Evolutionary conservation across 2,797 vertebrate genomes (phyloP).

Genomic region (Buphagus erythrorhynchus): DNA sequence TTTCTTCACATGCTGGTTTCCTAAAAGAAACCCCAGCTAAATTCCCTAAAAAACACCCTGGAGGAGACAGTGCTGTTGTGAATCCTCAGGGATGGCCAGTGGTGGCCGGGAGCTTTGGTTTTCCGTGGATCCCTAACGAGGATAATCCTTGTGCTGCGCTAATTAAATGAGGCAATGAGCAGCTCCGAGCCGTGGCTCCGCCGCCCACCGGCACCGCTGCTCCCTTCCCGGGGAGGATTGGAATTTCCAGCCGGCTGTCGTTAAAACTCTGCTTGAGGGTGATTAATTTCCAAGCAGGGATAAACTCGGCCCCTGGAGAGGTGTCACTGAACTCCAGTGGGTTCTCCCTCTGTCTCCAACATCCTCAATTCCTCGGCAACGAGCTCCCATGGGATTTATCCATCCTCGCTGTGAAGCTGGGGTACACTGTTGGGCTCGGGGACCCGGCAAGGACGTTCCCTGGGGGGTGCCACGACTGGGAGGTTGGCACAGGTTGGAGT

Average conservation of each 20-base stretch:
- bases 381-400: background rate
- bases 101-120: background rate
- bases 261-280: background rate
- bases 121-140: background rate
- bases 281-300: background rate
- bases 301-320: background rate
- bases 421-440: background rate
- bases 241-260: background rate
- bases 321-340: background rate
- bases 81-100: background rate
- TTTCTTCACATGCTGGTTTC: accelerated
- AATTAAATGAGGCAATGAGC: background rate
- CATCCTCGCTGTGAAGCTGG: background rate
- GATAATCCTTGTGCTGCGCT: background rate
- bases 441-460: background rate
- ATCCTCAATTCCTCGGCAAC: accelerated
- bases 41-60: background rate
- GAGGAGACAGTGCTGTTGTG: accelerated
- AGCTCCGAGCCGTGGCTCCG: background rate
- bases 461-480: background rate
- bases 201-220: background rate
- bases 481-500: background rate
- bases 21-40: background rate
- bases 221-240: background rate
- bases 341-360: background rate